A percentile compares a stretch with the other conserved stretches of the same genome.
phyloP scores from a whole-genome alignment of 2,888 invertebrate genomes.

The Amiota minor region DNA sequence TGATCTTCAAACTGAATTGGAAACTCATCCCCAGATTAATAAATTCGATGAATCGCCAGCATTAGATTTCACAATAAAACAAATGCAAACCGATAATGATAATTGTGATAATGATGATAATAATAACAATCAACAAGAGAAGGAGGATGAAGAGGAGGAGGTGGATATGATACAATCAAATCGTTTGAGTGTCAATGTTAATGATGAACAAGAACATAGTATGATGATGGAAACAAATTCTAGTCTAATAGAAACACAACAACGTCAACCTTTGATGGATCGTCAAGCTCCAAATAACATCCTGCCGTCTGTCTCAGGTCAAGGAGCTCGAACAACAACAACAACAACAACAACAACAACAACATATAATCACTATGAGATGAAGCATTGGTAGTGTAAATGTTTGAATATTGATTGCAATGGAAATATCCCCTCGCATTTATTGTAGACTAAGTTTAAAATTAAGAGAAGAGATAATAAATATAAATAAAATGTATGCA shows the following conservation, averaged over 20 bases:
- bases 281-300: constrained; percentile 85
- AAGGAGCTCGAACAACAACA: constrained; percentile 37
- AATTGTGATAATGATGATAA: constrained; percentile 48
- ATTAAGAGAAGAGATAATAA: too few relatives aligned
- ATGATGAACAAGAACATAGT: constrained; percentile 48
- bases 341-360: constrained; percentile 43
- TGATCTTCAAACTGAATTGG: constrained; percentile 92
- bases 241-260: constrained; percentile 56
- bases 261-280: constrained; percentile 84
- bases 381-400: too few relatives aligned
- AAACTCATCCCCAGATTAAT: constrained; percentile 84
- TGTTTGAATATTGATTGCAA: too few relatives aligned
- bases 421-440: too few relatives aligned
- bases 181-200: constrained; percentile 56
- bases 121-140: constrained; percentile 46
- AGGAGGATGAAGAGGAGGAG: constrained; percentile 18
- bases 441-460: too few relatives aligned
- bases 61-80: constrained; percentile 72
- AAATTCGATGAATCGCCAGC: constrained; percentile 81
- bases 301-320: constrained; percentile 70
- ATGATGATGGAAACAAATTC: constrained; percentile 57
- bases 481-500: too few relatives aligned
- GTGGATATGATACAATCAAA: constrained; percentile 40
- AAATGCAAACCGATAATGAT: constrained; percentile 44
- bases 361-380: not conserved